A percentile compares a stretch with the other conserved stretches of the same genome.
phyloP scores from a whole-genome alignment of 92 coral and sea anemone species.

The Phenganax stokvisi region DNA sequence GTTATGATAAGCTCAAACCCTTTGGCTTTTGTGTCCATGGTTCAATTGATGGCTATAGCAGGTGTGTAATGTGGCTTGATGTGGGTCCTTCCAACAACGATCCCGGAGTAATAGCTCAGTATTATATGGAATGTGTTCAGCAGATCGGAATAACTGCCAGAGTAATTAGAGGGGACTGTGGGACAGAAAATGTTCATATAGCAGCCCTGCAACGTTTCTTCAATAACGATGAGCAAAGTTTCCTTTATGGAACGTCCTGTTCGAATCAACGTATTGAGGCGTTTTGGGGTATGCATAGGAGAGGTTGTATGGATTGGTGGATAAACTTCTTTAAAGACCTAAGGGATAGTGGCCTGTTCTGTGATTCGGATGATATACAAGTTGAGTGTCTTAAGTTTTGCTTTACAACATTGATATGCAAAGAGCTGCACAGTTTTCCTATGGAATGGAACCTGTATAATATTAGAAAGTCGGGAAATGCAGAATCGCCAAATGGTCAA shows the following conservation, averaged over 20 bases:
- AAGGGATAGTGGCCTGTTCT: constrained; percentile 46
- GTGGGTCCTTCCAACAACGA: constrained; percentile 51
- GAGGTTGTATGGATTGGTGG: constrained; percentile 25
- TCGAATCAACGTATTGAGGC: constrained; percentile 43
- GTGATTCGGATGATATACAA: constrained; percentile 49
- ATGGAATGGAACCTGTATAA: constrained; percentile 44
- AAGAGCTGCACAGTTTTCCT: constrained; percentile 45
- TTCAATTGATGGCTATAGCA: constrained; percentile 50
- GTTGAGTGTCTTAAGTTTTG: constrained; percentile 50
- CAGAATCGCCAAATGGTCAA: constrained; percentile 50
- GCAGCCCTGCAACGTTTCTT: constrained; percentile 48
- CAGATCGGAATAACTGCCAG: constrained; percentile 36
- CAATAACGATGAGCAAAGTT: constrained; percentile 37
- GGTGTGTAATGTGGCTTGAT: constrained; percentile 49
- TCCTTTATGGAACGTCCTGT: constrained; percentile 37
- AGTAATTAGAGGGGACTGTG: constrained; percentile 41
- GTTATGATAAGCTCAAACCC: constrained; percentile 43
- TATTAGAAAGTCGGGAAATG: constrained; percentile 46
- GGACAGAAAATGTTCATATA: constrained; percentile 47
- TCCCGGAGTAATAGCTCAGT: constrained; percentile 42
- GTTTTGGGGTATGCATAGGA: constrained; percentile 39
- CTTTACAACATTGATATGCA: constrained; percentile 44
- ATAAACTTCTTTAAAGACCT: constrained; percentile 45
- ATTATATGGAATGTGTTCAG: constrained; percentile 53
- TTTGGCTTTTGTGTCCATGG: constrained; percentile 51